Evolutionary conservation across 2,888 invertebrate genomes (phyloP), one percentile per base, ranked within the genome.

Genomic region (Bugulina stolonifera): DNA sequence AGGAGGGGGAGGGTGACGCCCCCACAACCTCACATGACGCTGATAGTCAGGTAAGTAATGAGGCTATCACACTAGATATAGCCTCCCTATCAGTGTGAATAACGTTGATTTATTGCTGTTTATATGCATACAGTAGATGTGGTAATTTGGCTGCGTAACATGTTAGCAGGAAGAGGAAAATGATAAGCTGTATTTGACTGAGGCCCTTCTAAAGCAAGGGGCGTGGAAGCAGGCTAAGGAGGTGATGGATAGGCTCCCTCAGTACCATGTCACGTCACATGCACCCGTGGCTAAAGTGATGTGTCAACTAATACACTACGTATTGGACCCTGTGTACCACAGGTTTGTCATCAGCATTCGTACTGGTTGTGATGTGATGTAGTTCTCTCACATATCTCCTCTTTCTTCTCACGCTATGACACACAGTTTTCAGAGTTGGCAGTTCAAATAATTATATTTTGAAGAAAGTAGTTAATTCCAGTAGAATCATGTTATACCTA

Each of bases 151-250:
- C n/a, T n/a, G n/a, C n/a, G n/a, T n/a, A n/a, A 5, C 18, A 18
- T 43, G 43, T 5, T 43, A 22, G 29, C 22, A 72, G 72, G 35
- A 2, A 27, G 75, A 75, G 2, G 80, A 81, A 74, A 98, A 99
- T 86, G 97, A 99, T 85, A 98, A 98, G 86, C 89, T 96, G 78
- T 93, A 94, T 34, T 87, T 99, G 32, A 91, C 93, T 79, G 93
- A 94, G 82, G 94, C 95, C 0, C 85, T 97, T 69, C 83, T 98
- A 10, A 89, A 89, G 75, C 89, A 94, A 76, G 95, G 93, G 0
- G 94, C 93, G 78, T 98, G 97, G 97, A 88, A 89, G 25, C 91
- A 91, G 80, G 94, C 94, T 1, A 88, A 90, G 74, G 87, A 88
- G 76, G 87, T 99, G 73, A 89, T 93, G 35, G 90, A 90, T 77